These are phyloP conservation scores for Neelides sp. DNA, from an alignment of 1,140 invertebrate genomes.

Conservation along the genomic window DNA sequence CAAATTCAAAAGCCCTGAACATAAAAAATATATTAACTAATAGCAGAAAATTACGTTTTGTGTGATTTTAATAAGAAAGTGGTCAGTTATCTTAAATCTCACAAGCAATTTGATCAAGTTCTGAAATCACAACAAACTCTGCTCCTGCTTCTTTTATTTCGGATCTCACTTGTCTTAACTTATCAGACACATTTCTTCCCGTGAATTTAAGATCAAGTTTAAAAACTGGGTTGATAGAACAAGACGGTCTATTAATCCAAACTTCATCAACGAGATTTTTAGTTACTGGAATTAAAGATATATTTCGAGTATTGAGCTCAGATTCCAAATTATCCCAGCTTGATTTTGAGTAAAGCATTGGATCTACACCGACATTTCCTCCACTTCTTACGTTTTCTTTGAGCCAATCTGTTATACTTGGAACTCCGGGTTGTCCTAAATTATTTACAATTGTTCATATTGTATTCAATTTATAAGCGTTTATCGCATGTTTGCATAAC, in stretches of 20 bases:
- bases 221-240: slow-evolving; percentile 40
- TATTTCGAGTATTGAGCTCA: neutral
- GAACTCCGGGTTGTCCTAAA: slow-evolving; percentile 56
- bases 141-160: slow-evolving; percentile 58
- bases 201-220: slow-evolving; percentile 41
- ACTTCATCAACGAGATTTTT: slow-evolving; percentile 67
- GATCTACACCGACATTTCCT: slow-evolving; percentile 67
- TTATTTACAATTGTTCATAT: too few relatives aligned
- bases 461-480: too few relatives aligned
- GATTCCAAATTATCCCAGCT: slow-evolving; percentile 53
- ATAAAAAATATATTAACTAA: slow-evolving; percentile 10
- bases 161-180: slow-evolving; percentile 51
- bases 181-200: slow-evolving; percentile 47
- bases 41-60: too few relatives aligned
- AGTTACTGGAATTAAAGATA: slow-evolving; percentile 51
- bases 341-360: slow-evolving; percentile 56
- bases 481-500: too few relatives aligned
- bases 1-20: slow-evolving; percentile 73
- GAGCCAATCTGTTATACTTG: slow-evolving; percentile 60
- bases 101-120: slow-evolving; percentile 83
- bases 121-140: slow-evolving; percentile 58
- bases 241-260: slow-evolving; percentile 51
- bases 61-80: neutral
- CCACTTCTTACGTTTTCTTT: slow-evolving; percentile 52
- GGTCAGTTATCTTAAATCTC: slow-evolving; percentile 33